phyloP scores from a whole-genome alignment of 2,113 vertebrate species.

The Aptenodytes patagonicus region DNA sequence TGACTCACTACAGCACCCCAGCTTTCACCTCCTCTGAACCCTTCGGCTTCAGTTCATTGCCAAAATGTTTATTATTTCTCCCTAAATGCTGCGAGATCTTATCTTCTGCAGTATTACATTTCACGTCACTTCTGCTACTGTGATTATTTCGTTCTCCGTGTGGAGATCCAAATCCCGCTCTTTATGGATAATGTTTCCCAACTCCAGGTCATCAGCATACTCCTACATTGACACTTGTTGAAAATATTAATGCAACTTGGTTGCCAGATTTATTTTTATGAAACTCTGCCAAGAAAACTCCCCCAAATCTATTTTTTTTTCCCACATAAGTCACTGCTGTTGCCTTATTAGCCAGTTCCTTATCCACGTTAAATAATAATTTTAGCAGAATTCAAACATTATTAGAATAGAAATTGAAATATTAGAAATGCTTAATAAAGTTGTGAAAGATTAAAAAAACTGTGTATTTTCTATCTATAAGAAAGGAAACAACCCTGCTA shows the following conservation, averaged over 20 bases:
- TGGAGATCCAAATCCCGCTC: neutral
- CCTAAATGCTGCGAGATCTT: neutral
- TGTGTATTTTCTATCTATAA: neutral
- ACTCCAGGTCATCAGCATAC: neutral
- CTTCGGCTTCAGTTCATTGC: neutral
- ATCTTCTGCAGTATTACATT: neutral
- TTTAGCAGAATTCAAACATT: neutral
- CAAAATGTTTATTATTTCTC: conserved; percentile 1
- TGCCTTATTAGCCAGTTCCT: neutral
- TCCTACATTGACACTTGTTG: neutral
- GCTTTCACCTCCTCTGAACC: neutral
- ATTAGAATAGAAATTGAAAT: neutral
- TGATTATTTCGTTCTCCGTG: neutral
- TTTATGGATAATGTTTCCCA: neutral
- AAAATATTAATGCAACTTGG: neutral
- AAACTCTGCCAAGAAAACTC: neutral
- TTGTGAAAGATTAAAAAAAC: neutral
- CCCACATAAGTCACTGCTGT: neutral
- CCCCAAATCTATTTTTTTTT: neutral
- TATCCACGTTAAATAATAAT: neutral
- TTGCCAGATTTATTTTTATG: neutral
- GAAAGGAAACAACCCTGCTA: neutral
- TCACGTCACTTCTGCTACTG: neutral
- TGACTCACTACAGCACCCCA: neutral
- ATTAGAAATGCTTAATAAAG: neutral